These are phyloP conservation scores for Parnassius apollo DNA, from an alignment of 2,888 invertebrate species.

Conservation along the genomic window DNA sequence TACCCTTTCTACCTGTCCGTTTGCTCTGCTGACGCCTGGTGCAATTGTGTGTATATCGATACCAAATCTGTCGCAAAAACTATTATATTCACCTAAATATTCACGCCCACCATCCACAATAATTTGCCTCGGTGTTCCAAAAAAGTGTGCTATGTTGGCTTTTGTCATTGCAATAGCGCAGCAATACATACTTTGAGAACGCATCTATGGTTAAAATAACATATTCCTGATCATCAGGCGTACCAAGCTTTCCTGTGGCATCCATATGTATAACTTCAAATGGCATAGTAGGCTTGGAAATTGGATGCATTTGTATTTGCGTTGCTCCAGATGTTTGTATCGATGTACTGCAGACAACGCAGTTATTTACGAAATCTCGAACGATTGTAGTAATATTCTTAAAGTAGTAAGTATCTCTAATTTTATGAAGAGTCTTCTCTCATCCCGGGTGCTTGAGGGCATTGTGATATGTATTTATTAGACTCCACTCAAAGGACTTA, in stretches of 20 bases:
- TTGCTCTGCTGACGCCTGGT: background rate
- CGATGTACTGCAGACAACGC: background rate
- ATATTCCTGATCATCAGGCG: background rate
- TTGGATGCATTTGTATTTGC: background rate
- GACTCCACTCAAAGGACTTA: background rate
- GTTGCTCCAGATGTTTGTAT: background rate
- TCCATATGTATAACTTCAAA: background rate
- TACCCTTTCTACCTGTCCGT: background rate
- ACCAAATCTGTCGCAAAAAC: background rate
- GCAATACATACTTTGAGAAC: background rate
- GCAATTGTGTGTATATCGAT: background rate
- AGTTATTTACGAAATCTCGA: background rate
- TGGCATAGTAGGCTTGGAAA: background rate
- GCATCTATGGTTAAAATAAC: background rate
- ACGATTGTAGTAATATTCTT: background rate
- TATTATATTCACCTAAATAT: background rate
- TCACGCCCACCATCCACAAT: background rate
- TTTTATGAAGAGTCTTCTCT: background rate
- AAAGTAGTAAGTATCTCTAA: background rate
- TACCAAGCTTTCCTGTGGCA: background rate
- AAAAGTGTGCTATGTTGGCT: background rate
- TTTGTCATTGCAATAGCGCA: background rate
- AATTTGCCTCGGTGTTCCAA: background rate
- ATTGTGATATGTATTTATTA: background rate
- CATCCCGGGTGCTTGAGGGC: background rate